Evolutionary conservation across 1,140 invertebrate species (phyloP).

Genomic region (Musca vetustissima): DNA sequence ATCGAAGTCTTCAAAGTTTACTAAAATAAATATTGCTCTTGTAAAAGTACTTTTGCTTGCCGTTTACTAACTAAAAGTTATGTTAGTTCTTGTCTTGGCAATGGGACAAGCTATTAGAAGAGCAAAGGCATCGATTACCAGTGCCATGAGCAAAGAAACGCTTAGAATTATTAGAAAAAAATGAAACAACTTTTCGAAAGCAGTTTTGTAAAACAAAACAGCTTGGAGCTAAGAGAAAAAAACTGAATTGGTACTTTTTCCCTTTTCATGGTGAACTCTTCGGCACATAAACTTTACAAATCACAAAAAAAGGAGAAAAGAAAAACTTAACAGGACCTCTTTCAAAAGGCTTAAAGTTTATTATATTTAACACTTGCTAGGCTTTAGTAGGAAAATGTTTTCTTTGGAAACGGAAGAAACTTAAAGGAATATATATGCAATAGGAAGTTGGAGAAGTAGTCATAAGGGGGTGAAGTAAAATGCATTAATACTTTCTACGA

Average conservation of each 20-base stretch:
- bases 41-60: too few species aligned
- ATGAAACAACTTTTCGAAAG: not conserved
- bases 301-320: too few species aligned
- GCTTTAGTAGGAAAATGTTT: not conserved
- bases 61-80: too few species aligned
- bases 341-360: slow-evolving; percentile 1
- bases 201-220: slow-evolving; percentile 14
- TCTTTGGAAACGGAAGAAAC: too few species aligned
- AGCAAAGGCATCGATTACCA: too few species aligned
- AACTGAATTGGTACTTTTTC: not conserved
- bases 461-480: not conserved
- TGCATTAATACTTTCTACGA: not conserved
- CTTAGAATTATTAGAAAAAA: not conserved
- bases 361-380: slow-evolving; percentile 11
- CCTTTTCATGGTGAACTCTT: not conserved
- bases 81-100: too few species aligned
- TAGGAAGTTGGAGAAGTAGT: not conserved
- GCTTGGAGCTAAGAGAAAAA: not conserved
- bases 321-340: too few species aligned
- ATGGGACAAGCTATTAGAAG: too few species aligned
- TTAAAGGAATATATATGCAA: too few species aligned
- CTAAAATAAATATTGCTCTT: too few species aligned
- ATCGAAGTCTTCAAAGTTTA: too few species aligned
- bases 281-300: not conserved
- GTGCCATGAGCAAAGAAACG: not conserved